Evolutionary conservation across 2,888 invertebrate species (phyloP).

Genomic region (Dryobota labecula): DNA sequence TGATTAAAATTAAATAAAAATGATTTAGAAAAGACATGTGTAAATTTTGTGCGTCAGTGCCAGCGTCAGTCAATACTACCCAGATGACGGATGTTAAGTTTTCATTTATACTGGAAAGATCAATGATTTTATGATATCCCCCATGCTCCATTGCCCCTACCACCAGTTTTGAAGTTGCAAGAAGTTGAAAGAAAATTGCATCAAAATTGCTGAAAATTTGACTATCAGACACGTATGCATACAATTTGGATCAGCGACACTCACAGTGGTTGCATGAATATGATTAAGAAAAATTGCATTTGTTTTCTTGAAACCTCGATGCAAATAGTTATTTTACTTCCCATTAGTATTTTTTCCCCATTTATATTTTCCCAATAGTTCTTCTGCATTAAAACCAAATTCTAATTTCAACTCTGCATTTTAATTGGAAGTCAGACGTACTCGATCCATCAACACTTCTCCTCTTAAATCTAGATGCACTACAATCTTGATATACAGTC

Average conservation of each 20-base stretch:
- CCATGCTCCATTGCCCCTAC: too few relatives aligned
- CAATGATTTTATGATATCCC: not conserved
- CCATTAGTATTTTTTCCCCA: too few relatives aligned
- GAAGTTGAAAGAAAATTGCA: not conserved
- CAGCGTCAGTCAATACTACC: constrained; percentile 2
- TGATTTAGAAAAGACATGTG: constrained; percentile 18
- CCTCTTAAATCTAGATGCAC: constrained; percentile 47
- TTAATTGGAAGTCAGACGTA: constrained; percentile 37
- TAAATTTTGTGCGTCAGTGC: constrained; percentile 19
- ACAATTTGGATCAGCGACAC: not conserved
- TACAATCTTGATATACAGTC: constrained; percentile 38
- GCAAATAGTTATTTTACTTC: not conserved
- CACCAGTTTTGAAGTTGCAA: not conserved
- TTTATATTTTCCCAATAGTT: too few relatives aligned
- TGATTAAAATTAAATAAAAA: constrained; percentile 48
- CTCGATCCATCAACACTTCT: constrained; percentile 41
- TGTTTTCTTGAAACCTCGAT: constrained; percentile 8
- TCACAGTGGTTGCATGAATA: not conserved
- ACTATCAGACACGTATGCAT: not conserved
- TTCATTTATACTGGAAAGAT: not conserved
- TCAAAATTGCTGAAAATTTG: not conserved
- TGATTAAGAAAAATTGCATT: not conserved
- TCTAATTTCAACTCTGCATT: constrained; percentile 39
- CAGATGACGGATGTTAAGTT: not conserved
- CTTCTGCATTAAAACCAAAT: constrained; percentile 9